phyloP scores from a whole-genome alignment of 2,888 invertebrate genomes.

The Macrosiphum euphorbiae region DNA sequence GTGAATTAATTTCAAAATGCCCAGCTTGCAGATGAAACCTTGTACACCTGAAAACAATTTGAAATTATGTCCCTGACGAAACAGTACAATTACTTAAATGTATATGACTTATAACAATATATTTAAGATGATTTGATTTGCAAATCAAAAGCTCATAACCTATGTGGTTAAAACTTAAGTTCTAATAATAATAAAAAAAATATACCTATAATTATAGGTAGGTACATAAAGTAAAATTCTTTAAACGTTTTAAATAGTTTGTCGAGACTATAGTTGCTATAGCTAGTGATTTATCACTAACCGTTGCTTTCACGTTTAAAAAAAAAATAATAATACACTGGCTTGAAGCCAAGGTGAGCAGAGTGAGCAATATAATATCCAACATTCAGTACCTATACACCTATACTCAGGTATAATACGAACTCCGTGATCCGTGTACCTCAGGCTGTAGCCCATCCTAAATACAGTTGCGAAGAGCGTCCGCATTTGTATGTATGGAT shows the following conservation, averaged over 20 bases:
- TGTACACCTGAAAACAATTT: background rate
- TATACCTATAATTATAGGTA: background rate
- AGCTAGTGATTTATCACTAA: background rate
- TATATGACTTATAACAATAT: background rate
- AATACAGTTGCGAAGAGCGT: background rate
- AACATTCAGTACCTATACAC: background rate
- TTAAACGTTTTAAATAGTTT: background rate
- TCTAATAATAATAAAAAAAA: background rate
- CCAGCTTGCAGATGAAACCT: background rate
- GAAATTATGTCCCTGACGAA: background rate
- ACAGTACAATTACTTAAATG: background rate
- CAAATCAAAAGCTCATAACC: background rate
- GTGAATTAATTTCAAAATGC: background rate
- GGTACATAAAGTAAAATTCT: background rate
- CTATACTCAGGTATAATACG: background rate
- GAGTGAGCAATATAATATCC: background rate
- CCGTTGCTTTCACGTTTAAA: constrained; percentile 10
- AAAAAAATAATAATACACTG: background rate
- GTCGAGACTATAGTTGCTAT: background rate
- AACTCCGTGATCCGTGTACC: background rate
- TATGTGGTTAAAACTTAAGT: background rate
- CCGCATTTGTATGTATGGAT: background rate
- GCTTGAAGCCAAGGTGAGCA: background rate
- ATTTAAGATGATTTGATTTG: background rate
- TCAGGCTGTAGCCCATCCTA: background rate